phyloP scores from a whole-genome alignment of 2,888 invertebrate genomes.

The Clostera curtula region DNA sequence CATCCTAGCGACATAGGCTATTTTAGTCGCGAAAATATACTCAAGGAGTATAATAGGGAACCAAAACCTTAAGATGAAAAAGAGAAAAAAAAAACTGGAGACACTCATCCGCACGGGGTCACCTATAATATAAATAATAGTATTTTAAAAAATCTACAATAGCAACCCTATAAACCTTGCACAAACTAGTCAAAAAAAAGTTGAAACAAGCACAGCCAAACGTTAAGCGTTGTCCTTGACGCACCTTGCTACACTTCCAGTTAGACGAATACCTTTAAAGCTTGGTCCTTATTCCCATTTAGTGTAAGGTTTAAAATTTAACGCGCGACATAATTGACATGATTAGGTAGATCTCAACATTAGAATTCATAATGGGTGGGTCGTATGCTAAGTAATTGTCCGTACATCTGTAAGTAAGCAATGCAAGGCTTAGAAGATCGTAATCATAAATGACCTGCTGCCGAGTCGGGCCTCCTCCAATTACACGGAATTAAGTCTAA shows the following conservation, averaged over 20 bases:
- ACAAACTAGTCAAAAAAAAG: conserved; percentile 46
- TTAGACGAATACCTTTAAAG: conserved; percentile 26
- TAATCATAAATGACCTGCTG: conserved; percentile 15
- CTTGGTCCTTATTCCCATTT: conserved; percentile 28
- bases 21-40: too few relatives aligned
- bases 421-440: conserved; percentile 11
- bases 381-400: conserved; percentile 29
- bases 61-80: too few relatives aligned
- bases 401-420: conserved; percentile 29
- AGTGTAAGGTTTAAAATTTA: conserved; percentile 28
- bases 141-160: neutral
- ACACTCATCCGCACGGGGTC: too few relatives aligned
- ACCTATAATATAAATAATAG: too few relatives aligned
- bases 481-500: too few relatives aligned
- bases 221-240: conserved; percentile 57
- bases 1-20: too few relatives aligned
- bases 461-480: too few relatives aligned
- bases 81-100: too few relatives aligned
- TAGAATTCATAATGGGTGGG: conserved; percentile 44
- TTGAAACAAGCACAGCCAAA: conserved; percentile 43
- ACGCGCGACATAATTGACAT: conserved; percentile 7
- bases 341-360: conserved; percentile 28
- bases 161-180: conserved; percentile 27
- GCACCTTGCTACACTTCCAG: conserved; percentile 50
- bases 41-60: too few relatives aligned